Percentiles rank a stretch among this genome's conserved stretches.
phyloP scores from a whole-genome alignment of 2,113 vertebrate species.

The Procavia capensis region DNA sequence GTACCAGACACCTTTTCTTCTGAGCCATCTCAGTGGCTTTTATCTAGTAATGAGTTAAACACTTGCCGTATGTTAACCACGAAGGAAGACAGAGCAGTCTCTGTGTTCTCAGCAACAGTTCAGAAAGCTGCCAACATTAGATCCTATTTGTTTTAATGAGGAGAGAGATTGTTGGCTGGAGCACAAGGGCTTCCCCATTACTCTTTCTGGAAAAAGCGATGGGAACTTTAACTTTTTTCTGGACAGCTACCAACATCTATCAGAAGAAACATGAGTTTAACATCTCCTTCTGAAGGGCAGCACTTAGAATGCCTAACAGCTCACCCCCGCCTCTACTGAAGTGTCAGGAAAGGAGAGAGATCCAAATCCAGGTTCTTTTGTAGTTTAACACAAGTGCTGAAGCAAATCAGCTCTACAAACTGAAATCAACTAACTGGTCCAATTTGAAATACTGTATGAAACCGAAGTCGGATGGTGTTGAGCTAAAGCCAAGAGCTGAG shows the following conservation, averaged over 20 bases:
- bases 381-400: background rate
- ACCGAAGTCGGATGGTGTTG: background rate
- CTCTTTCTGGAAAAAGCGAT: constrained; percentile 80
- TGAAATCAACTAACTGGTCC: constrained; percentile 19
- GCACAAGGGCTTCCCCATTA: constrained; percentile 77
- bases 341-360: background rate
- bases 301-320: constrained; percentile 39
- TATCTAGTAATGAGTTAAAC: constrained; percentile 79
- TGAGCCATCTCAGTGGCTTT: constrained; percentile 22
- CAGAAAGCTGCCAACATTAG: constrained; percentile 73
- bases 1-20: background rate
- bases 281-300: constrained; percentile 67
- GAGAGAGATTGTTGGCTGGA: constrained; percentile 81
- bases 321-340: background rate
- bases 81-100: constrained; percentile 74
- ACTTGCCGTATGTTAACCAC: constrained; percentile 68
- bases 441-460: background rate
- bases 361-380: constrained; percentile 18
- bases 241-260: constrained; percentile 76
- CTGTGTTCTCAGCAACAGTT: constrained; percentile 72
- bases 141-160: constrained; percentile 82
- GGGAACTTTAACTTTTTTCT: constrained; percentile 79
- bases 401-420: background rate
- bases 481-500: background rate
- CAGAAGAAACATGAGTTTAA: constrained; percentile 62